Percentiles rank a stretch among this genome's conserved stretches.
Conservation (phyloP, 2,888 invertebrate genomes). For the Drosophila meridiana region DNA sequence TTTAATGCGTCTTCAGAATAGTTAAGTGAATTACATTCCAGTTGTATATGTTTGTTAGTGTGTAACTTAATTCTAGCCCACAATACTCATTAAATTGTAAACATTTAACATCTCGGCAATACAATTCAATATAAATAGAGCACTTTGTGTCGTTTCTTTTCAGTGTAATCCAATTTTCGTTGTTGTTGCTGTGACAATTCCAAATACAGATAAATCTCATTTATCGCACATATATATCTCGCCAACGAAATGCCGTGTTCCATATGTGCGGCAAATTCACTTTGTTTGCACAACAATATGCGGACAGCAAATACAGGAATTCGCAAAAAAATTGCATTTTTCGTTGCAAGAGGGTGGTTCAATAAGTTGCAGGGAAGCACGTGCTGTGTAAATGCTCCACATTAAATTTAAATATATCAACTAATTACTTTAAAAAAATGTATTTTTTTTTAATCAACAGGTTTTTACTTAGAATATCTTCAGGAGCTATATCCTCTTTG, state of each 20-base stretch:
- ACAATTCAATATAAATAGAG: constrained; percentile 29
- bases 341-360: constrained; percentile 33
- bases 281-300: constrained; percentile 61
- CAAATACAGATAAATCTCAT: constrained; percentile 22
- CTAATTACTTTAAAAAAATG: background rate
- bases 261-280: constrained; percentile 56
- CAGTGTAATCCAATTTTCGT: constrained; percentile 33
- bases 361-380: constrained; percentile 21
- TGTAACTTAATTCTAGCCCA: constrained; percentile 45
- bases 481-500: background rate
- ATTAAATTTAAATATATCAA: background rate
- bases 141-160: constrained; percentile 1
- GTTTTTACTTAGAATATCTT: background rate
- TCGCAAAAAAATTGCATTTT: constrained; percentile 32
- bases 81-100: constrained; percentile 65
- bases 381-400: background rate
- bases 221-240: constrained; percentile 19
- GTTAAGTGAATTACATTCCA: constrained; percentile 65
- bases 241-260: constrained; percentile 54
- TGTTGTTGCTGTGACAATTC: constrained; percentile 20
- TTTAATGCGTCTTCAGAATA: constrained; percentile 39
- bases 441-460: background rate
- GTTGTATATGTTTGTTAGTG: constrained; percentile 62
- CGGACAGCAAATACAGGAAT: constrained; percentile 44
- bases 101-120: constrained; percentile 20